Evolutionary conservation across 2,888 invertebrate genomes (phyloP).

Genomic region (Xestia ashworthii): DNA sequence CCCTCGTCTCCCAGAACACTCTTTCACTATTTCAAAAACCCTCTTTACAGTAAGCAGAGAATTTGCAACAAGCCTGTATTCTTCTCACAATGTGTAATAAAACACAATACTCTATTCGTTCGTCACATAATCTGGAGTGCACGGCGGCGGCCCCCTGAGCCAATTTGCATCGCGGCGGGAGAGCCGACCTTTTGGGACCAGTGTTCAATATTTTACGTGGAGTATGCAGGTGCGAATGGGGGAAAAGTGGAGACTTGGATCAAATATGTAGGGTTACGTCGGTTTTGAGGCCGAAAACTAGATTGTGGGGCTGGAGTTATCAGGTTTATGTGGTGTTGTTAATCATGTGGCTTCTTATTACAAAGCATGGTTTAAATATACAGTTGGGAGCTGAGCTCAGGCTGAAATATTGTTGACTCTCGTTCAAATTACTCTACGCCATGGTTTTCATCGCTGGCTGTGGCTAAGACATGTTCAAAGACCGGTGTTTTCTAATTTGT

Average conservation of each 20-base stretch:
- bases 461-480: neutral
- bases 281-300: slow-evolving; percentile 46
- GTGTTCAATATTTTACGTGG: slow-evolving; percentile 75
- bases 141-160: slow-evolving; percentile 67
- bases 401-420: neutral
- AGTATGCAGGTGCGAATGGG: slow-evolving; percentile 69
- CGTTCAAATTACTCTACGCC: neutral
- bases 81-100: slow-evolving; percentile 59
- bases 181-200: slow-evolving; percentile 65
- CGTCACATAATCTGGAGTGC: slow-evolving; percentile 77
- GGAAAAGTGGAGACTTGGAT: slow-evolving; percentile 54
- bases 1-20: slow-evolving; percentile 23
- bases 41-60: slow-evolving; percentile 36
- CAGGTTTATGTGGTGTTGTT: slow-evolving; percentile 41
- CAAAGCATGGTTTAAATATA: slow-evolving; percentile 10
- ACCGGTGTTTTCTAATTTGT: neutral
- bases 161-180: slow-evolving; percentile 76
- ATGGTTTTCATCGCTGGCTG: neutral
- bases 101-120: slow-evolving; percentile 67
- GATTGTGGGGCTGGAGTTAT: slow-evolving; percentile 40
- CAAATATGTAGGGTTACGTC: slow-evolving; percentile 59
- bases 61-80: slow-evolving; percentile 60
- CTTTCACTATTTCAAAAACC: slow-evolving; percentile 28
- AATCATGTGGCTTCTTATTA: slow-evolving; percentile 37
- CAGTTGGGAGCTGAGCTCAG: neutral